Evolutionary conservation across 2,888 invertebrate genomes (phyloP).

Genomic region (Norana najaformis): DNA sequence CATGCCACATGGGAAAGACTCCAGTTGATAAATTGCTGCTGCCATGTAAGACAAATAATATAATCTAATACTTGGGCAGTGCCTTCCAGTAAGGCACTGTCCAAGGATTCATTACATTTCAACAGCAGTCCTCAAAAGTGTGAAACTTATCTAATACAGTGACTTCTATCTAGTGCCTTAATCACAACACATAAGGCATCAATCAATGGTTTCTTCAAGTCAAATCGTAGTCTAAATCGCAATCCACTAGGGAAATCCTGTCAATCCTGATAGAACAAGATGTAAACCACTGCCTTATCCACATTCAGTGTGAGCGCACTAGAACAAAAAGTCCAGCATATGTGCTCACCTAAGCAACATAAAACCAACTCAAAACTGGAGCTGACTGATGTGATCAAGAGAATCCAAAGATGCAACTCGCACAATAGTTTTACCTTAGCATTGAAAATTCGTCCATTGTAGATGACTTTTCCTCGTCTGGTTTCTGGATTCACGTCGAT

Average conservation of each 20-base stretch:
- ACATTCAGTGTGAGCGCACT: not conserved
- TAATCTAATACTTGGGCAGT: not conserved
- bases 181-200: not conserved
- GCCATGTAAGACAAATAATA: not conserved
- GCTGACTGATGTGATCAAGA: not conserved
- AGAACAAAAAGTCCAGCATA: not conserved
- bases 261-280: not conserved
- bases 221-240: not conserved
- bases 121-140: not conserved
- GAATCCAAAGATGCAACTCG: not conserved
- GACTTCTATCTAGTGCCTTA: not conserved
- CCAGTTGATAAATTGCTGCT: not conserved
- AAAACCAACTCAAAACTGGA: conserved; percentile 17
- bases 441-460: conserved; percentile 84
- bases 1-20: not conserved
- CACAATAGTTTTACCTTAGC: conserved; percentile 69
- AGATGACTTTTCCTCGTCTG: conserved; percentile 83
- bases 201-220: not conserved
- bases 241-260: not conserved
- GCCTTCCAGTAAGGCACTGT: not conserved
- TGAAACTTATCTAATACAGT: not conserved
- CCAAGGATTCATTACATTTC: too few species aligned
- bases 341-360: not conserved
- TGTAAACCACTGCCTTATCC: not conserved
- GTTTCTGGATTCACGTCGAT: conserved; percentile 85